Evolutionary conservation across 2,113 vertebrate genomes (phyloP).

Genomic region (Octodon degus): DNA sequence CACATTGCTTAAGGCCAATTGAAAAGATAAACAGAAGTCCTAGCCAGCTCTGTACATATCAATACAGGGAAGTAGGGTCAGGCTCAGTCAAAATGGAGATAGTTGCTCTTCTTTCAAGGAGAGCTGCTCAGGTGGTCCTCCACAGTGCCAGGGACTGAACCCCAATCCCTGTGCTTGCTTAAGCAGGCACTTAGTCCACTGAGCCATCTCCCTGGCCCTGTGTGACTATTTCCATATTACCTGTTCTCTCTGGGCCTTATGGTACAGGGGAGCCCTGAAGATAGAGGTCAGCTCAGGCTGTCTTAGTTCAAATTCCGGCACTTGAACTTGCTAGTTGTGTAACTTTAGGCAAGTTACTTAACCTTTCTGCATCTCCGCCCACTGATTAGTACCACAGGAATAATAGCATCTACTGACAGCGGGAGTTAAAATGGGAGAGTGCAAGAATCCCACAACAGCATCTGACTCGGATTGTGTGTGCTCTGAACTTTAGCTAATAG

Average conservation of each 20-base stretch:
- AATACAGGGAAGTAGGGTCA: too few species aligned
- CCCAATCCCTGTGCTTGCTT: too few species aligned
- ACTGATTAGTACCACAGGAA: background rate
- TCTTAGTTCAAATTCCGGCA: background rate
- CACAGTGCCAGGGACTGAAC: too few species aligned
- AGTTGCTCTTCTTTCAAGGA: too few species aligned
- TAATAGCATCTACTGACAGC: background rate
- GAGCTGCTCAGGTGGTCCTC: too few species aligned
- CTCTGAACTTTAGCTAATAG: slow-evolving; percentile 34
- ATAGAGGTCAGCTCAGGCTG: background rate
- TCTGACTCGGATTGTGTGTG: background rate
- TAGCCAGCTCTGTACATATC: too few species aligned
- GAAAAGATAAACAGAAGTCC: too few species aligned
- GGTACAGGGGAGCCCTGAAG: background rate
- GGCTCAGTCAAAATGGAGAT: too few species aligned
- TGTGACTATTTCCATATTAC: background rate
- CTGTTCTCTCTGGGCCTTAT: background rate
- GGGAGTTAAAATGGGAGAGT: background rate
- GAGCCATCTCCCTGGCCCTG: background rate
- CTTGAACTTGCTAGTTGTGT: background rate
- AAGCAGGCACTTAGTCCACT: too few species aligned
- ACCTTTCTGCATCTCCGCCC: background rate
- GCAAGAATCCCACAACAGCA: background rate
- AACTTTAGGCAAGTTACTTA: background rate
- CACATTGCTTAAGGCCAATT: too few species aligned